phyloP scores from a whole-genome alignment of 2,888 invertebrate species.

The Aporophyla lueneburgensis region DNA sequence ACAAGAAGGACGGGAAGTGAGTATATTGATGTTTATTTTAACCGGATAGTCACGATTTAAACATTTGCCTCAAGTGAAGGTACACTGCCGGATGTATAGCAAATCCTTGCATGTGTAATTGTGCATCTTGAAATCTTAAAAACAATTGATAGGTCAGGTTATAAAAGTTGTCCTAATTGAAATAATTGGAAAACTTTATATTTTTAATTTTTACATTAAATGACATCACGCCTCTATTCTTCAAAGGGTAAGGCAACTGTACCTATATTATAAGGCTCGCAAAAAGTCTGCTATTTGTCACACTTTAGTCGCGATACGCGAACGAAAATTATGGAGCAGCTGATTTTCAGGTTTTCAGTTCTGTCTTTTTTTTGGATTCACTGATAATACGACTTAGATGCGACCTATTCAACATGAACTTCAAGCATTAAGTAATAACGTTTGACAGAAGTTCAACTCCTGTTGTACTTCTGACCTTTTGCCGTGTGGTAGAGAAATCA shows the following conservation, averaged over 20 bases:
- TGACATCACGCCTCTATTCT: not conserved
- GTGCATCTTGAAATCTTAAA: not conserved
- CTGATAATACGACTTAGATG: not conserved
- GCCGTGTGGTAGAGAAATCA: slow-evolving; percentile 2
- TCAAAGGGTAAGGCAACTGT: not conserved
- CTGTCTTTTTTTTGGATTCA: too few relatives aligned
- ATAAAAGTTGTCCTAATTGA: not conserved
- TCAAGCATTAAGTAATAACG: not conserved
- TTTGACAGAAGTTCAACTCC: not conserved
- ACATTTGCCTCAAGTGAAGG: not conserved
- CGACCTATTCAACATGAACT: not conserved
- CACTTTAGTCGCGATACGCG: not conserved
- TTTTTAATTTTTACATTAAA: not conserved
- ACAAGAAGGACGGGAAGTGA: slow-evolving; percentile 96
- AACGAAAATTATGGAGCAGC: not conserved
- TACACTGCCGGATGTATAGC: not conserved
- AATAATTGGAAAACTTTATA: not conserved
- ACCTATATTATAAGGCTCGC: not conserved
- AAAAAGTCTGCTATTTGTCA: not conserved
- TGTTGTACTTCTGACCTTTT: slow-evolving; percentile 3
- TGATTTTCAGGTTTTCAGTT: not conserved
- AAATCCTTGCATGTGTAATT: not conserved
- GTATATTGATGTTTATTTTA: slow-evolving; percentile 72
- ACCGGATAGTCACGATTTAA: not conserved
- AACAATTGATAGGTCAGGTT: not conserved